Evolutionary conservation across 2,888 invertebrate genomes (phyloP).

Genomic region (Tetranychus piercei): DNA sequence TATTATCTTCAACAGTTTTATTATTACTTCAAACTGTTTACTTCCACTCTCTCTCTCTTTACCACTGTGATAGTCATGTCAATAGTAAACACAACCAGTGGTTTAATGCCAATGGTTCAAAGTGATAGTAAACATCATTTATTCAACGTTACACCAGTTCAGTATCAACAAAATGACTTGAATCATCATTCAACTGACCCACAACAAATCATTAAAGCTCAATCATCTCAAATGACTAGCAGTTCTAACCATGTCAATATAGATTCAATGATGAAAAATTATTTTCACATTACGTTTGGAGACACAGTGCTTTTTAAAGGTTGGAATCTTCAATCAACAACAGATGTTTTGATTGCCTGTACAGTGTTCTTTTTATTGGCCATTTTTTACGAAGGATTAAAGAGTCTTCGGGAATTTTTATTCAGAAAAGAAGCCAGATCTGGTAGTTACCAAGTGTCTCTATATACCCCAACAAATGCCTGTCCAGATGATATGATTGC

Average conservation of each 20-base stretch:
- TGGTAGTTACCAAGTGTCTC: not conserved
- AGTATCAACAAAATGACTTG: no score
- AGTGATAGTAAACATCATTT: no score
- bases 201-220: no score
- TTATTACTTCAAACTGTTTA: no score
- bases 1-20: no score
- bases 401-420: slow-evolving; percentile 33
- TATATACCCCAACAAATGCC: slow-evolving; percentile 11
- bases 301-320: slow-evolving; percentile 12
- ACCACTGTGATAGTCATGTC: no score
- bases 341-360: not conserved
- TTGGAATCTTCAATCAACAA: not conserved
- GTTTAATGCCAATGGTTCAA: no score
- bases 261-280: slow-evolving; percentile 15
- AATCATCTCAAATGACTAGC: no score
- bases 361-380: slow-evolving; percentile 62
- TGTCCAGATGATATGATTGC: not conserved
- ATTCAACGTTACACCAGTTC: no score
- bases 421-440: not conserved
- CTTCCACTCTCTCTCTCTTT: slow-evolving; percentile 43
- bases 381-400: slow-evolving; percentile 81
- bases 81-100: no score
- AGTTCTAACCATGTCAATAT: not conserved
- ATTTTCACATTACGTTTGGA: slow-evolving; percentile 14
- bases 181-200: no score